These are phyloP conservation scores for Solenopsis fugax DNA, from an alignment of 1,140 invertebrate genomes.

Conservation along the genomic window DNA sequence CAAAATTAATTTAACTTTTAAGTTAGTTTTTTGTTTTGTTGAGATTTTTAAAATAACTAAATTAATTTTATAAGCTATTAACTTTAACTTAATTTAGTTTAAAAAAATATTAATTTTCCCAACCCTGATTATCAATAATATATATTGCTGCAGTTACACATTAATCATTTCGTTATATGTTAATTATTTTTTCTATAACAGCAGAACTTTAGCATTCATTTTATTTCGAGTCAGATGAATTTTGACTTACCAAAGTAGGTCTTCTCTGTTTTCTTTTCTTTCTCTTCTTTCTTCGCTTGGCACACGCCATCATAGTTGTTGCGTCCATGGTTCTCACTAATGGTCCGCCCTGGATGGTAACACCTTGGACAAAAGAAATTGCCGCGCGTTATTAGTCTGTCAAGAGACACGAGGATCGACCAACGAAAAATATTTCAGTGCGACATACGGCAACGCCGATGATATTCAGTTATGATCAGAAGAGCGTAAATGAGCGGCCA, in stretches of 20 bases:
- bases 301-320: constrained; percentile 73
- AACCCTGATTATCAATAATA: neutral
- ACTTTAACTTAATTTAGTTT: no score
- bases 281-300: constrained; percentile 84
- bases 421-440: constrained; percentile 40
- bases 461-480: constrained; percentile 44
- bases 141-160: neutral
- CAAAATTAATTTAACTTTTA: no score
- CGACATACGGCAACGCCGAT: constrained; percentile 20
- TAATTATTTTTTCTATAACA: constrained; percentile 5
- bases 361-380: constrained; percentile 80
- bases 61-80: no score
- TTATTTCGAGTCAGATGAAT: neutral
- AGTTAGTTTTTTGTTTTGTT: no score
- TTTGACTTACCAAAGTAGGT: constrained; percentile 77
- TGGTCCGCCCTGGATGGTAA: constrained; percentile 83
- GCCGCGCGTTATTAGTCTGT: constrained; percentile 57
- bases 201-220: neutral
- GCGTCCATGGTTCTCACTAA: constrained; percentile 82
- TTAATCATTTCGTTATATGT: neutral
- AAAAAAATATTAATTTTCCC: no score
- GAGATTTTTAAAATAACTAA: no score
- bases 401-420: neutral
- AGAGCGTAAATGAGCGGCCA: constrained; percentile 10
- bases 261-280: constrained; percentile 83